Evolutionary conservation across 2,888 invertebrate species (phyloP).

Genomic region (Agonopterix subpropinquella): DNA sequence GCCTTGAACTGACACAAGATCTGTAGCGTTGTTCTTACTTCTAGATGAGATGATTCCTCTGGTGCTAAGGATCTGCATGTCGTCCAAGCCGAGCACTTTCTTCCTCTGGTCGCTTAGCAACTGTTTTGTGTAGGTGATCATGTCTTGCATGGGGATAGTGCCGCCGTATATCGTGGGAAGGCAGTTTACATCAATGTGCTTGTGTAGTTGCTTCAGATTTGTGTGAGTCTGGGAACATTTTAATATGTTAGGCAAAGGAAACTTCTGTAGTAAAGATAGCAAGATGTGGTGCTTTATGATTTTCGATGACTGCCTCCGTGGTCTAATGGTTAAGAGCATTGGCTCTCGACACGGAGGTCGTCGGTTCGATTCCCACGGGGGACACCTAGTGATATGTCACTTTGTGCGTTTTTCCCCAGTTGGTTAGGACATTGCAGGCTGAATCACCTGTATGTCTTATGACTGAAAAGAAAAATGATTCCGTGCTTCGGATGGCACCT

Average conservation of each 20-base stretch:
- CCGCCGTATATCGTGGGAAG: conserved; percentile 86
- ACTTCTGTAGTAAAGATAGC: background rate
- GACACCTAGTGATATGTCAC: too few species aligned
- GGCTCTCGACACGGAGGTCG: too few species aligned
- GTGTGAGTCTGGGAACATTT: conserved; percentile 69
- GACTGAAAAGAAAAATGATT: too few species aligned
- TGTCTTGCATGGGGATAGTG: conserved; percentile 79
- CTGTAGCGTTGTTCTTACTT: conserved; percentile 33
- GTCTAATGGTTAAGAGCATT: too few species aligned
- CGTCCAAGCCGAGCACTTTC: conserved; percentile 75
- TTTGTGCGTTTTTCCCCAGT: too few species aligned
- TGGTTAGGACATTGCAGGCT: too few species aligned
- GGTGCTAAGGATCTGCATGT: conserved; percentile 80
- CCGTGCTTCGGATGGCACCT: too few species aligned
- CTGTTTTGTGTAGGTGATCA: conserved; percentile 81
- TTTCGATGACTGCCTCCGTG: too few species aligned
- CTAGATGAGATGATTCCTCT: conserved; percentile 64
- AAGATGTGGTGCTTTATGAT: too few species aligned
- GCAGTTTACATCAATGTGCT: conserved; percentile 76
- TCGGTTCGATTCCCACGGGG: too few species aligned
- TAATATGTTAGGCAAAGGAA: background rate
- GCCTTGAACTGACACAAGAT: conserved; percentile 63
- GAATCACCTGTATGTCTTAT: too few species aligned
- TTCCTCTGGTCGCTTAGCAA: conserved; percentile 78
- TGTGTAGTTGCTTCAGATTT: conserved; percentile 74